Percentiles rank a stretch among this genome's conserved stretches.
phyloP scores from a whole-genome alignment of 2,888 invertebrate species.

The Calameuta filiformis region DNA sequence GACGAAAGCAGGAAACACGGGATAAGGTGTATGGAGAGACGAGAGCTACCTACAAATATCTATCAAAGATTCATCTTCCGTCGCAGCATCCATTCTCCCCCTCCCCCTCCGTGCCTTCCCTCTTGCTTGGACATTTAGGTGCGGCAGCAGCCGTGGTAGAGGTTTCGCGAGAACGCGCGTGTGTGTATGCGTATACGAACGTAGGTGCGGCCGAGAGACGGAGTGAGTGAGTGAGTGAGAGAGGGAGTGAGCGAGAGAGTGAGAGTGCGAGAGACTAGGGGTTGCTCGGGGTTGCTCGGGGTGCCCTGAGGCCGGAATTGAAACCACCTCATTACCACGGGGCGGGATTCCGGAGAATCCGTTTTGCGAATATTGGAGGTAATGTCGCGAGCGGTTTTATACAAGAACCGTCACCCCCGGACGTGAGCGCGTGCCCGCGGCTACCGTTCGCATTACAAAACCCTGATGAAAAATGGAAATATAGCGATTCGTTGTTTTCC shows the following conservation, averaged over 20 bases:
- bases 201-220: conserved; percentile 35
- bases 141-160: conserved; percentile 41
- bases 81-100: background rate
- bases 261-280: conserved; percentile 3
- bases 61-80: background rate
- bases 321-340: conserved; percentile 64
- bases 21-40: no score
- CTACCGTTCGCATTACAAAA: conserved; percentile 42
- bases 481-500: conserved; percentile 47
- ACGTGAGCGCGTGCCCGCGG: conserved; percentile 40
- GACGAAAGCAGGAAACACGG: no score
- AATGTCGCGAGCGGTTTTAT: conserved; percentile 65
- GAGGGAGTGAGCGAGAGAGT: no score
- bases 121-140: conserved; percentile 53
- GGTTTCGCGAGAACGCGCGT: conserved; percentile 5
- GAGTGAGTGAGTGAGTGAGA: no score
- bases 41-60: background rate
- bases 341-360: conserved; percentile 59
- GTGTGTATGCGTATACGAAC: conserved; percentile 35
- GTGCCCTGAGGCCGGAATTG: conserved; percentile 64
- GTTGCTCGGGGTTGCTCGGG: conserved; percentile 24
- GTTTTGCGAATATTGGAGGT: conserved; percentile 66
- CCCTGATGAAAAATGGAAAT: conserved; percentile 64
- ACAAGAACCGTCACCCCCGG: conserved; percentile 48
- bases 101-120: conserved; percentile 29